Base-by-base conservation (phyloP, 2,113 vertebrate species). In the Alligator sinensis region DNA sequence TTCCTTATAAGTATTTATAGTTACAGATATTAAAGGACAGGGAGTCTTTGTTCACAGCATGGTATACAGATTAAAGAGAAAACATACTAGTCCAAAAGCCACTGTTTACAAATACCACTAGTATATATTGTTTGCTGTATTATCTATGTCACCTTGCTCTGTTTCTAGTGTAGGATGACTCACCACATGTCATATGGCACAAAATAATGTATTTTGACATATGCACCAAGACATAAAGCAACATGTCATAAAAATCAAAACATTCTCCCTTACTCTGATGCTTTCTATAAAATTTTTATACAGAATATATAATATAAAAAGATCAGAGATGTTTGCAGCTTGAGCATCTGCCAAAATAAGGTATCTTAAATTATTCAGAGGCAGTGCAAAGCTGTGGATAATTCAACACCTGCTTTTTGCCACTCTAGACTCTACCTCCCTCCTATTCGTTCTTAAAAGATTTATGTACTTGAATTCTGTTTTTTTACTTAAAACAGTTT, bases 351-450 rank as follows among this genome's bases (percentile, higher is more conserved):
- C 72, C 76, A 89, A 64, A 87, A 81, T 30, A 25, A n/a, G 12
- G 22, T 54, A 59, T 80, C 92, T 66, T 77, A 93, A 93, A 91
- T 81, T 86, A 95, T 77, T 91, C 62, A 92, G 88, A 70, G 10
- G 76, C 2, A 58, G 9, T 58, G 96, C 55, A 77, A 77, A 22
- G 84, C 30, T 74, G 66, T 74, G 5, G 13, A 75, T 84, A 86
- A 96, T 90, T 96, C 70, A 93, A 80, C 28, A 84, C 6, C 12
- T 87, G 30, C 66, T 75, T 27, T 57, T 82, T 27, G 24, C 27
- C 25, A 55, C 6, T 3, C 4, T 38, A 66, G 16, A 59, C 0
- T 0, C 21, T 9, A 58, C 57, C 25, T 11, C 70, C 2, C 28
- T 85, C 55, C 30, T 10, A 30, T 14, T 84, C 1, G 12, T 84